Percentiles rank a stretch among this genome's conserved stretches.
These are phyloP conservation scores for Gyps fulvus DNA, from an alignment of 2,113 vertebrate genomes.

Conservation along the genomic window DNA sequence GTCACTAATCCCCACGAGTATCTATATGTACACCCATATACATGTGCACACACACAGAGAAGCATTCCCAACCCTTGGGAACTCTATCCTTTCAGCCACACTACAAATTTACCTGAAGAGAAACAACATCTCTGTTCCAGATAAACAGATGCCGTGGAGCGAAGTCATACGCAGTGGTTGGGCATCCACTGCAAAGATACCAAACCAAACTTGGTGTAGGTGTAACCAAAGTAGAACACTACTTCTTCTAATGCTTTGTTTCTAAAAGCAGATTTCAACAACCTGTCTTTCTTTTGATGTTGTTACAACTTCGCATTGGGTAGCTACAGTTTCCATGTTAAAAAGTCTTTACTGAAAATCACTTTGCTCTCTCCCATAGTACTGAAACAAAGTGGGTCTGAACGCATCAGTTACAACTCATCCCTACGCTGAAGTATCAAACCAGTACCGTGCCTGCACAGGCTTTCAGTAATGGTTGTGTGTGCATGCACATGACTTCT, in stretches of 20 bases:
- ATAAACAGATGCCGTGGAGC: accelerated
- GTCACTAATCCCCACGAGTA: accelerated
- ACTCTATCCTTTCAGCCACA: background rate
- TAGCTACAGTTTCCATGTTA: background rate
- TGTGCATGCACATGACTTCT: background rate
- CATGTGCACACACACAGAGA: accelerated
- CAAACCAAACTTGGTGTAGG: background rate
- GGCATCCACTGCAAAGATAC: background rate
- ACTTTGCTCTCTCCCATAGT: background rate
- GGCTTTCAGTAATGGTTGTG: background rate
- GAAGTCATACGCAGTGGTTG: background rate
- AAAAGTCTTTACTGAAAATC: background rate
- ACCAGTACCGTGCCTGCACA: background rate
- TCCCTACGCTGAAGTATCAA: background rate
- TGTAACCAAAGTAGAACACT: background rate
- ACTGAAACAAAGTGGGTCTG: background rate
- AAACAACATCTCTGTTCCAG: background rate
- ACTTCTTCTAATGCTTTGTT: background rate
- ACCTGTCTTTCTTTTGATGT: background rate
- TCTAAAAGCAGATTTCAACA: background rate
- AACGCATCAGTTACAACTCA: background rate
- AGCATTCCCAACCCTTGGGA: accelerated
- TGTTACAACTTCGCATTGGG: background rate
- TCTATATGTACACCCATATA: accelerated
- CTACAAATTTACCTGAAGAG: background rate